These are phyloP conservation scores for Tamandua tetradactyla DNA, from an alignment of 2,797 vertebrate genomes.

Conservation along the genomic window DNA sequence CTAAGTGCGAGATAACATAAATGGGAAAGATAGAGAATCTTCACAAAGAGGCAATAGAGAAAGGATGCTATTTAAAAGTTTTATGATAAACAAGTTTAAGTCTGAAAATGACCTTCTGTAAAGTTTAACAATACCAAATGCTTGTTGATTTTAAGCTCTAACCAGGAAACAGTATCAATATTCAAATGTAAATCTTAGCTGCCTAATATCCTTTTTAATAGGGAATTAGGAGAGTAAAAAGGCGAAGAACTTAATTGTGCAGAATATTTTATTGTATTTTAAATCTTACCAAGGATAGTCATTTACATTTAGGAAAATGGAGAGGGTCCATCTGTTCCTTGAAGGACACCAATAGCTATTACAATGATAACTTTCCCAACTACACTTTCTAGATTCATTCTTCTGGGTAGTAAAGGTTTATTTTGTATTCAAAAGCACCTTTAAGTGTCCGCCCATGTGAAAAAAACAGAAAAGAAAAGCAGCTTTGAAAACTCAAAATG, in stretches of 20 bases:
- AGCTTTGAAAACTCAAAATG: constrained; percentile 25
- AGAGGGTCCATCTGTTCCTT: not conserved
- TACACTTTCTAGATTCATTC: not conserved
- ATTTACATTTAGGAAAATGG: not conserved
- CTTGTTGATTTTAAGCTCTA: not conserved
- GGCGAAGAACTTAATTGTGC: not conserved
- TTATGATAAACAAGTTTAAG: not conserved
- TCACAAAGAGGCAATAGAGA: not conserved
- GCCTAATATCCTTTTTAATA: not conserved
- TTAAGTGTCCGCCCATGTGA: too few species aligned
- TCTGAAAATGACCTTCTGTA: not conserved
- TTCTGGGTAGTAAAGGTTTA: not conserved
- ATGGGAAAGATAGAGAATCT: not conserved
- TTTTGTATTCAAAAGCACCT: not conserved
- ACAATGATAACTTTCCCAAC: not conserved
- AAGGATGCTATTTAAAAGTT: not conserved
- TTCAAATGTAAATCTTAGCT: not conserved
- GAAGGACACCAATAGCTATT: constrained; percentile 1
- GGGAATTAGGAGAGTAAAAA: not conserved
- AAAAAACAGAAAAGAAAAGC: too few species aligned
- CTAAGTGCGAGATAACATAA: not conserved
- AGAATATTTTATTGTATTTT: not conserved
- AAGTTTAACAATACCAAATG: not conserved
- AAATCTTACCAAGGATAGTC: not conserved
- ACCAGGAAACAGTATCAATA: not conserved